Evolutionary conservation across 2,888 invertebrate genomes (phyloP).

Genomic region (Congeria kusceri): DNA sequence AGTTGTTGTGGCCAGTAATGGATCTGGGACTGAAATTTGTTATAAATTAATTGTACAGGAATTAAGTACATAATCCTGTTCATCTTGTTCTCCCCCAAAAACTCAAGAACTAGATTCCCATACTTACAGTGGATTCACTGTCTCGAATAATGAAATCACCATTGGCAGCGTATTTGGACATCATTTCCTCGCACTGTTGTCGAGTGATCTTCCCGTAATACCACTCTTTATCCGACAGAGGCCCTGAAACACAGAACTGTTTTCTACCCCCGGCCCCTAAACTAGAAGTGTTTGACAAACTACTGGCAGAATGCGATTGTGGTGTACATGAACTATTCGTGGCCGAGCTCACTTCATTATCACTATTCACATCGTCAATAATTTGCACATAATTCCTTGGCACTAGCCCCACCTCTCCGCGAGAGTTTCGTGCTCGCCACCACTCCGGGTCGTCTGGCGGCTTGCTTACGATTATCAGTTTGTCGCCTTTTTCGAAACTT

Average conservation of each 20-base stretch:
- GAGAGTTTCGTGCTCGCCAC: conserved; percentile 97
- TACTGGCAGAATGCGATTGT: conserved; percentile 83
- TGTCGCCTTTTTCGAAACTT: conserved; percentile 98
- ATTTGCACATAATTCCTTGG: conserved; percentile 88
- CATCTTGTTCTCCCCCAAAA: too few species aligned
- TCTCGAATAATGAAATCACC: conserved; percentile 99
- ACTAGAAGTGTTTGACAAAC: conserved; percentile 80
- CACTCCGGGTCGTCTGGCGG: conserved; percentile 99
- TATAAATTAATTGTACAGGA: too few species aligned
- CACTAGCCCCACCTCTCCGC: conserved; percentile 97
- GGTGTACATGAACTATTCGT: conserved; percentile 80
- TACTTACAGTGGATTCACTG: conserved; percentile 98
- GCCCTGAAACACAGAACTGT: conserved; percentile 82
- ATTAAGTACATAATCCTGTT: too few species aligned
- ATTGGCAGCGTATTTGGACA: conserved; percentile 97
- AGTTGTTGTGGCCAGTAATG: too few species aligned
- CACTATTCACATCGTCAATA: conserved; percentile 66
- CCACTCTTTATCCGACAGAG: conserved; percentile 90
- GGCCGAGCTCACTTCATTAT: conserved; percentile 69
- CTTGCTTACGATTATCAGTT: conserved; percentile 97
- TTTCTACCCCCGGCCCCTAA: conserved; percentile 72
- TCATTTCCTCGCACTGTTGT: conserved; percentile 97
- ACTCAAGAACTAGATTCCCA: not conserved
- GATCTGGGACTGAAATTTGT: too few species aligned
- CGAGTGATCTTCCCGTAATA: conserved; percentile 98